Evolutionary conservation across 2,113 vertebrate genomes (phyloP).

Genomic region (Rhynchomys soricoides): DNA sequence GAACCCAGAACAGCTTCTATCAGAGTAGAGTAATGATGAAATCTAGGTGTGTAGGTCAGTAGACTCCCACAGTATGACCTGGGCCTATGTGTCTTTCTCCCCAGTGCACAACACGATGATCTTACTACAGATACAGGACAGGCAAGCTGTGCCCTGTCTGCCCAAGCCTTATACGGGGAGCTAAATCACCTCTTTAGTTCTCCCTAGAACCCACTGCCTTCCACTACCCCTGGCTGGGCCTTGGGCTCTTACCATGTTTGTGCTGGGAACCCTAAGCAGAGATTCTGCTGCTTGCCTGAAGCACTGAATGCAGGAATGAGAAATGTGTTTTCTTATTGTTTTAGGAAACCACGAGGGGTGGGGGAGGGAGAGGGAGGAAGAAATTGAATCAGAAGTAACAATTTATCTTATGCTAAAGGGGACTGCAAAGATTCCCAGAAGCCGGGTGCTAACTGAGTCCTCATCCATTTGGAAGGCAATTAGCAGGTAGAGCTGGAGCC

Average conservation of each 20-base stretch:
- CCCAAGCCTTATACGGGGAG: not conserved
- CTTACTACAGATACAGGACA: not conserved
- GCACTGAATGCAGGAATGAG: conserved; percentile 68
- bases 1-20: not conserved
- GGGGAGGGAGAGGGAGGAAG: not conserved
- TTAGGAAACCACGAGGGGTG: conserved; percentile 64
- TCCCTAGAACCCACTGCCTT: not conserved
- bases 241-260: not conserved
- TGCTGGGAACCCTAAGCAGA: not conserved
- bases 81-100: not conserved
- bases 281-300: conserved; percentile 49
- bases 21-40: not conserved
- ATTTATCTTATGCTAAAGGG: conserved; percentile 77
- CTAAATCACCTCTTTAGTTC: not conserved
- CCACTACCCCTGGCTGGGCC: not conserved
- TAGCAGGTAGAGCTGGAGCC: not conserved
- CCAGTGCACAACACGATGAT: not conserved
- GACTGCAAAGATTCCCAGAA: conserved; percentile 59
- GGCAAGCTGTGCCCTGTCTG: not conserved
- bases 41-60: not conserved
- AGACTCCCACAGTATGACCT: not conserved
- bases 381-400: conserved; percentile 73
- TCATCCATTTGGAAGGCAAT: not conserved
- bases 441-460: not conserved
- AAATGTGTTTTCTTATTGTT: conserved; percentile 80